Evolutionary conservation across 2,888 invertebrate species (phyloP).

Genomic region (Papilio gigon): DNA sequence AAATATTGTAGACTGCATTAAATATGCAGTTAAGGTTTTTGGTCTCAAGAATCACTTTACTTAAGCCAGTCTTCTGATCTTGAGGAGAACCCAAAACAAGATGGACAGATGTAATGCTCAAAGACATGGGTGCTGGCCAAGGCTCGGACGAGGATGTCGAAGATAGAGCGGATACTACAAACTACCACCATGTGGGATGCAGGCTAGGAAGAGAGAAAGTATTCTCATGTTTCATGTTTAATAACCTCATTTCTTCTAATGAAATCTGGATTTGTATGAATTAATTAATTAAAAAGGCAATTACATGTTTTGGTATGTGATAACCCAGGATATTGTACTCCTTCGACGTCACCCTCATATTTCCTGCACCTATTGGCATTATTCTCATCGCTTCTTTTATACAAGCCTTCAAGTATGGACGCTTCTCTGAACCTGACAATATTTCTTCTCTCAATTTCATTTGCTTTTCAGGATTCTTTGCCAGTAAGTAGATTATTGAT

Average conservation of each 20-base stretch:
- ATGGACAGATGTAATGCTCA: too few relatives aligned
- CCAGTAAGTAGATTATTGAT: constrained; percentile 83
- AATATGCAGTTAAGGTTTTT: neutral
- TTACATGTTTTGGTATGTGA: constrained; percentile 83
- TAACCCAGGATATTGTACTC: constrained; percentile 85
- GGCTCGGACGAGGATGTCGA: too few relatives aligned
- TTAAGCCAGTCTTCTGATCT: neutral
- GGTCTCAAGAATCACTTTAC: neutral
- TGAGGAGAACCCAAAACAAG: too few relatives aligned
- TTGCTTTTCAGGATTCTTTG: constrained; percentile 85
- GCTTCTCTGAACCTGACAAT: constrained; percentile 55
- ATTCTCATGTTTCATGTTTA: neutral
- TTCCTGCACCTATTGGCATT: constrained; percentile 83
- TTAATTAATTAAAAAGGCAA: constrained; percentile 48
- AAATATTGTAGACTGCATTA: neutral
- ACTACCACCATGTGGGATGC: too few relatives aligned
- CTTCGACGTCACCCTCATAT: constrained; percentile 76
- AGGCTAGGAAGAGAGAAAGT: too few relatives aligned
- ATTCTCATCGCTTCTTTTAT: constrained; percentile 87
- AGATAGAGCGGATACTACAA: too few relatives aligned
- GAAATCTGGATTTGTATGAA: neutral
- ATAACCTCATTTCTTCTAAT: neutral
- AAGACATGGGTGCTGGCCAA: too few relatives aligned
- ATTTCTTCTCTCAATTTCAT: constrained; percentile 83
- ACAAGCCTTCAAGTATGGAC: constrained; percentile 86